A percentile compares a stretch with the other conserved stretches of the same genome.
phyloP scores from a whole-genome alignment of 2,797 vertebrate genomes.

The Poecilia picta region DNA sequence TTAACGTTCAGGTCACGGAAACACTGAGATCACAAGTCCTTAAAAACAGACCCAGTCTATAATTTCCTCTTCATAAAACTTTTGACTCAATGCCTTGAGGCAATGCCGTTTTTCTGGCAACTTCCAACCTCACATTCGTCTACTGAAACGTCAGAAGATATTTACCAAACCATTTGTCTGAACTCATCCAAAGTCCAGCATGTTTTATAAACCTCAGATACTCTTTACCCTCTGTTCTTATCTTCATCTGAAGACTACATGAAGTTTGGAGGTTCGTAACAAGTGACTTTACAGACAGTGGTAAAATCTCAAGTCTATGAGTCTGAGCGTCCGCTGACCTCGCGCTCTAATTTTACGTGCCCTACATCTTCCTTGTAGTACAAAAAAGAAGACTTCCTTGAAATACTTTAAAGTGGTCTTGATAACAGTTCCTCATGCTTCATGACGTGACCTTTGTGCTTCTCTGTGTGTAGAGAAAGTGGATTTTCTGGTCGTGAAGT shows the following conservation, averaged over 20 bases:
- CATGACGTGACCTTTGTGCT: neutral
- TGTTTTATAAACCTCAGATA: neutral
- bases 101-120: neutral
- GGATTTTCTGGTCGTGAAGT: slow-evolving; percentile 21
- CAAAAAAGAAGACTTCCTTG: neutral
- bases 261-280: neutral
- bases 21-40: neutral
- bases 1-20: neutral
- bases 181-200: neutral
- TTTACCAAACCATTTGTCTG: neutral
- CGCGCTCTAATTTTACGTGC: neutral
- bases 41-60: neutral
- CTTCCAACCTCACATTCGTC: neutral
- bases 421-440: neutral
- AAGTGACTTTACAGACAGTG: neutral
- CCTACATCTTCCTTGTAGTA: neutral
- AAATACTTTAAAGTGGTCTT: neutral
- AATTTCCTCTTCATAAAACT: neutral
- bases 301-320: neutral
- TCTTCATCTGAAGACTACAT: neutral
- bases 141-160: neutral
- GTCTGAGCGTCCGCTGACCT: neutral
- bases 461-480: neutral
- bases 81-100: neutral
- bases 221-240: neutral